Base-by-base conservation (phyloP, 2,113 vertebrate genomes). In the Thunnus maccoyii region DNA sequence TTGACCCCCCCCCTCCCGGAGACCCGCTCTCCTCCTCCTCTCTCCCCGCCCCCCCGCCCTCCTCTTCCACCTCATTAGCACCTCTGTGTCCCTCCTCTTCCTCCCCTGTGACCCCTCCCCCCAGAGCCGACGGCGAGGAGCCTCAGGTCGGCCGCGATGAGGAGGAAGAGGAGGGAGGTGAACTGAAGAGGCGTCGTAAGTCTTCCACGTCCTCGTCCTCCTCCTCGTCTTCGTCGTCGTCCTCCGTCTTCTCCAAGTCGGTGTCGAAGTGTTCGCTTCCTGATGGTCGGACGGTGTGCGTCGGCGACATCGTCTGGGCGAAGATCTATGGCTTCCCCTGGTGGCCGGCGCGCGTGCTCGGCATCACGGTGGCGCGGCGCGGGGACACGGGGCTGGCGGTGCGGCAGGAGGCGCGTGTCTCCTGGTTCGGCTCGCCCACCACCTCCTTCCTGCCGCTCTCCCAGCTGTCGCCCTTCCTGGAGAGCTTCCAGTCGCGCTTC, bases 321-420 rank as follows among this genome's bases (percentile, higher is more conserved):
- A 99, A 99, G 96, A 99, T 99, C 80, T 98, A 98, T 25, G 98
- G 98, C 92, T 99, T 99, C 91, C 98, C 98, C 58, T 99, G 98
- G 98, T 99, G 98, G 98, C 98, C 98, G 18, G 98, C 97, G 60
- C 97, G 97, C 41, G 96, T 99, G 82, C 96, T 99, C 16, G 95
- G 95, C 84, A 98, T 99, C 88, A 98, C 97, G 18, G 96, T 99
- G 92, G 96, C 88, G 0, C 88, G 97, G 88, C 97, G 97, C 18
- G 97, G 97, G 89, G 97, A 98, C 94, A 98, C 94, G 0, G 98
- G 97, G 83, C 95, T 98, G 76, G 94, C 98, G 76, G 96, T 97
- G 76, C 95, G 95, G 77, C 98, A 99, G 96, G 98, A 99, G 94
- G 98, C 97, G 27, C 94, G 97, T 0, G 98, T 99, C 77, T 97